Evolutionary conservation across 2,797 vertebrate genomes (phyloP), one percentile per base, ranked within the genome.

Genomic region (Sylvia borin): DNA sequence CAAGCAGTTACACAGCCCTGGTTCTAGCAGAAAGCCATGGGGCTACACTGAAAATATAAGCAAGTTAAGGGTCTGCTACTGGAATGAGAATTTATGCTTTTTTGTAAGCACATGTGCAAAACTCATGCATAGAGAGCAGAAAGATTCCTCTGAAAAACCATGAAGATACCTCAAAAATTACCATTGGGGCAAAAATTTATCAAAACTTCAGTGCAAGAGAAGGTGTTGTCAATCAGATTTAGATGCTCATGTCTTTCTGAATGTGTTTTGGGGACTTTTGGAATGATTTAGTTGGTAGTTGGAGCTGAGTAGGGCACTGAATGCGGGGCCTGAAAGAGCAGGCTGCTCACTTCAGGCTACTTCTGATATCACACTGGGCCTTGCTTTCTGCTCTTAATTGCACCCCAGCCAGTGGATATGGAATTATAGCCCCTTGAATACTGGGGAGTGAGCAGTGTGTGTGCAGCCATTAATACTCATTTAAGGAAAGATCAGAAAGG

Each of bases 401-500:
- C 77, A 72, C 24, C 20, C 43, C 48, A 64, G 65, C 29, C 45
- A 80, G 43, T 48, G 48, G 57, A 48, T 57, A 17, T 48, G 45
- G 34, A 85, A 72, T 88, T 6, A 50, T 19, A 55, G 26, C 26
- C 22, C 36, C 48, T 31, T 60, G 55, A 51, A 61, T 43, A 48
- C 10, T 0, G 0, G 15, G 22, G 47, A 16, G 17, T 14, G 40
- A 15, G 55, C 40, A 20, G 21, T 21, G 36, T 38, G 57, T 32
- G 36, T 34, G 36, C 32, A 77, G 31, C 55, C 60, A 32, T 48
- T 92, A 57, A 72, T 47, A 58, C 27, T 64, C 65, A 76, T 68
- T 79, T 85, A 76, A 90, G 66, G 40, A 45, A 48, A 70, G 16
- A 80, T 67, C 76, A 84, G 76, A 83, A 85, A 57, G 15, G 50